Evolutionary conservation across 2,888 invertebrate genomes (phyloP).

Genomic region (Amphimallon solstitiale): DNA sequence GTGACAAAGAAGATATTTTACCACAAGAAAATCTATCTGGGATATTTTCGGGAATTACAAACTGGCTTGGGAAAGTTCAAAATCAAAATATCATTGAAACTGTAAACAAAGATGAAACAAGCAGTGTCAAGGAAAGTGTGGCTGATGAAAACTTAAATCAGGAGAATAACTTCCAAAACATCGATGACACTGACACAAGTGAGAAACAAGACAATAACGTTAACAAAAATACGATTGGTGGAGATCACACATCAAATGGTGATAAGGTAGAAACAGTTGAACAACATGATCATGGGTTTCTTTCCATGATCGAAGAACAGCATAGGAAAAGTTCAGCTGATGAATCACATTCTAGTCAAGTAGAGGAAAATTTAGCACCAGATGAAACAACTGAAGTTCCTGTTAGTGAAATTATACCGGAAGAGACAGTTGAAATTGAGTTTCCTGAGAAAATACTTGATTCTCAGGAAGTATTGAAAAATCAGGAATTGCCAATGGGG

Average conservation of each 20-base stretch:
- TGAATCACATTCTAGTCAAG: not conserved
- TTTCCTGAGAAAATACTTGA: not conserved
- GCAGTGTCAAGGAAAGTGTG: not conserved
- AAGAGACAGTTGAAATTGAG: not conserved
- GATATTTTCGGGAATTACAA: not conserved
- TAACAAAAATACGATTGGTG: not conserved
- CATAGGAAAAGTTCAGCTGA: not conserved
- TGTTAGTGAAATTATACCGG: constrained; percentile 5
- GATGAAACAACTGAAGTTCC: constrained; percentile 29
- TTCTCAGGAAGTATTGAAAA: not conserved
- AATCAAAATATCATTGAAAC: not conserved
- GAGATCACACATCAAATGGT: not conserved
- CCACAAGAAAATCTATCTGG: not conserved
- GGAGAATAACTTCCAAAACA: constrained; percentile 24
- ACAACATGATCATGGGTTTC: constrained; percentile 5
- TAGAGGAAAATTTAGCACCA: not conserved
- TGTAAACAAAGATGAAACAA: not conserved
- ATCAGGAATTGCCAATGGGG: not conserved
- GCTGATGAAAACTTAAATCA: constrained; percentile 7
- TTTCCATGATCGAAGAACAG: not conserved
- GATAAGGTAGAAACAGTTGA: not conserved
- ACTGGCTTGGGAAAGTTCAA: not conserved
- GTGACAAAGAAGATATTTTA: not conserved
- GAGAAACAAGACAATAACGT: not conserved
- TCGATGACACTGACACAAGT: not conserved